phyloP scores from a whole-genome alignment of 2,888 invertebrate species.

The Apotomis turbidana region DNA sequence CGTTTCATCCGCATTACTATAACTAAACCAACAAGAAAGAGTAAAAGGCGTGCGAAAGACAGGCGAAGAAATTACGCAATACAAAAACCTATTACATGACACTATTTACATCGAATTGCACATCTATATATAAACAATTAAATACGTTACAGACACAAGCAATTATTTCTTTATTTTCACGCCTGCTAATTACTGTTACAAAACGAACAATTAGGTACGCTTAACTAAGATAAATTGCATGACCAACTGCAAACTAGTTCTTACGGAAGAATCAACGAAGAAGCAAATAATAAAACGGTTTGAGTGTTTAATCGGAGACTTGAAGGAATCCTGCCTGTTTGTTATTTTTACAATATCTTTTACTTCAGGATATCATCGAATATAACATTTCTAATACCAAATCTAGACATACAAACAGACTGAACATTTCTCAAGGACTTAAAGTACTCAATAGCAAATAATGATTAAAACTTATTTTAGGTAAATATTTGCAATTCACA shows the following conservation, averaged over 20 bases:
- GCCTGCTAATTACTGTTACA: slow-evolving; percentile 29
- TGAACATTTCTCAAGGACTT: slow-evolving; percentile 52
- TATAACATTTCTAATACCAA: too few species aligned
- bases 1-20: neutral
- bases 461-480: slow-evolving; percentile 42
- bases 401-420: slow-evolving; percentile 14
- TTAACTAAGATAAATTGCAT: slow-evolving; percentile 38
- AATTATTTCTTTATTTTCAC: slow-evolving; percentile 26
- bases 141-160: slow-evolving; percentile 41
- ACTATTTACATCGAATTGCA: slow-evolving; percentile 34
- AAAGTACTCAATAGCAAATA: slow-evolving; percentile 53
- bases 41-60: slow-evolving; percentile 47
- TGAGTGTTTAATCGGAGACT: slow-evolving; percentile 78
- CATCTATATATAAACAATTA: slow-evolving; percentile 36
- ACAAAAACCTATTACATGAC: slow-evolving; percentile 42
- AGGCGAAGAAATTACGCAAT: slow-evolving; percentile 45
- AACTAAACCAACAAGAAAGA: slow-evolving; percentile 40
- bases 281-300: slow-evolving; percentile 65
- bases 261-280: slow-evolving; percentile 50
- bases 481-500: slow-evolving; percentile 47
- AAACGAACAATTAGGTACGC: slow-evolving; percentile 22
- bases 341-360: slow-evolving; percentile 21
- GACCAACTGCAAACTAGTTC: slow-evolving; percentile 43
- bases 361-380: slow-evolving; percentile 10
- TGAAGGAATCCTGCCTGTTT: slow-evolving; percentile 69